Evolutionary conservation across 23 tunicate species (phyloP).

Genomic region (Styela plicata): DNA sequence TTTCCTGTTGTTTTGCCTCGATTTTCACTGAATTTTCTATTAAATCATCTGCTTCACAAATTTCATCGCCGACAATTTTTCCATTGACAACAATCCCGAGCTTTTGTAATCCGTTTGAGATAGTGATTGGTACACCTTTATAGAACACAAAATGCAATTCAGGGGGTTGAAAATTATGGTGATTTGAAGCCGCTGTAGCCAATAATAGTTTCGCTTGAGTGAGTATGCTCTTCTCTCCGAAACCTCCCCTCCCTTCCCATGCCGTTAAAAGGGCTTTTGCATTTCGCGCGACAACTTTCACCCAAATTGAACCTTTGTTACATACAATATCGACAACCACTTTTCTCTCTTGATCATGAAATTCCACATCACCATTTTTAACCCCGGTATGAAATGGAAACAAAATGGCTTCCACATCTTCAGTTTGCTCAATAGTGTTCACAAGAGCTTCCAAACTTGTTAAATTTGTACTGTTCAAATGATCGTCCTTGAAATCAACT

Average conservation of each 20-base stretch:
- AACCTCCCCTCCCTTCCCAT: constrained; percentile 66
- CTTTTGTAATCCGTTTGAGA: constrained; percentile 30
- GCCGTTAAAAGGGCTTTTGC: constrained; percentile 43
- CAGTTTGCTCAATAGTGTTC: constrained; percentile 15
- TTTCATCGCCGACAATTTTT: constrained; percentile 1
- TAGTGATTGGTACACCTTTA: constrained; percentile 53
- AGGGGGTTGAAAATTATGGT: constrained; percentile 47
- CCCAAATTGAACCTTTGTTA: constrained; percentile 48
- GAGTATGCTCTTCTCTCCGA: constrained; percentile 66
- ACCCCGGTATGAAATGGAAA: constrained; percentile 1
- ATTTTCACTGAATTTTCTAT: not conserved
- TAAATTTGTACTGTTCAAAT: constrained; percentile 68
- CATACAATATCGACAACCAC: constrained; percentile 75
- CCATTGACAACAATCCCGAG: constrained; percentile 62
- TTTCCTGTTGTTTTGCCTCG: not conserved
- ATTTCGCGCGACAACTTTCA: constrained; percentile 72
- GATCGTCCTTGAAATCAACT: constrained; percentile 52
- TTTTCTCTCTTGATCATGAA: constrained; percentile 20
- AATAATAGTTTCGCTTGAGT: constrained; percentile 45
- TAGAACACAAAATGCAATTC: constrained; percentile 46
- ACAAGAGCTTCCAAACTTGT: constrained; percentile 49
- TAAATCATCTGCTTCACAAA: not conserved
- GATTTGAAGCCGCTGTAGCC: constrained; percentile 35
- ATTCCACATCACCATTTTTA: not conserved
- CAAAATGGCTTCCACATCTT: constrained; percentile 31